phyloP scores from a whole-genome alignment of 2,113 vertebrate genomes.

The Upupa epops region DNA sequence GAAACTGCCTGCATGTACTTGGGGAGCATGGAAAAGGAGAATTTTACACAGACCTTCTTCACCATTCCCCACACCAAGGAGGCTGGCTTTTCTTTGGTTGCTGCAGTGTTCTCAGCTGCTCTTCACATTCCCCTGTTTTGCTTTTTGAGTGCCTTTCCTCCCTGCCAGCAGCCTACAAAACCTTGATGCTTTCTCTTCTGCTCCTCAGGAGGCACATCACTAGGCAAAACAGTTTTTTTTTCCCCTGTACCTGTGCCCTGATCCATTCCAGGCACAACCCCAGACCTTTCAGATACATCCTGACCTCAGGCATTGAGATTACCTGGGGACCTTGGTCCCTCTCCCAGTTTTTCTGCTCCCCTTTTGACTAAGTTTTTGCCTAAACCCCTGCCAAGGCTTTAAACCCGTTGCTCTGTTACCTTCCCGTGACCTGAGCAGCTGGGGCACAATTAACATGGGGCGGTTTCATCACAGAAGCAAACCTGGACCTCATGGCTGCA shows the following conservation, averaged over 20 bases:
- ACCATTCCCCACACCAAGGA: background rate
- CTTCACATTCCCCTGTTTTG: rapidly evolving
- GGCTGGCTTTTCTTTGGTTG: background rate
- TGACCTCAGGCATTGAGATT: background rate
- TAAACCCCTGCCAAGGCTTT: background rate
- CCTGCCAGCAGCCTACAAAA: background rate
- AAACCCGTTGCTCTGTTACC: background rate
- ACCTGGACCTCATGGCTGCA: background rate
- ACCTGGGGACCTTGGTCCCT: background rate
- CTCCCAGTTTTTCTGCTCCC: background rate
- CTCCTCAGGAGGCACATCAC: background rate
- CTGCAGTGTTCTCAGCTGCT: background rate
- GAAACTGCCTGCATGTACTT: background rate
- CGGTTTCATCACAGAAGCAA: background rate
- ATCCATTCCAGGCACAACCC: background rate
- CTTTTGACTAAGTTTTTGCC: background rate
- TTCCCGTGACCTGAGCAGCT: background rate
- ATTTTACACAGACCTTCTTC: background rate
- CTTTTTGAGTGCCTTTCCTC: background rate
- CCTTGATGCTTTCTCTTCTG: background rate
- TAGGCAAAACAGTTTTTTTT: background rate
- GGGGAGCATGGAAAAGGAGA: background rate
- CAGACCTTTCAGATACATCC: background rate
- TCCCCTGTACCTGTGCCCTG: background rate
- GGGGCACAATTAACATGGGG: background rate